Evolutionary conservation across 2,888 invertebrate genomes (phyloP).

Genomic region (Trypoxylon attenuatum): DNA sequence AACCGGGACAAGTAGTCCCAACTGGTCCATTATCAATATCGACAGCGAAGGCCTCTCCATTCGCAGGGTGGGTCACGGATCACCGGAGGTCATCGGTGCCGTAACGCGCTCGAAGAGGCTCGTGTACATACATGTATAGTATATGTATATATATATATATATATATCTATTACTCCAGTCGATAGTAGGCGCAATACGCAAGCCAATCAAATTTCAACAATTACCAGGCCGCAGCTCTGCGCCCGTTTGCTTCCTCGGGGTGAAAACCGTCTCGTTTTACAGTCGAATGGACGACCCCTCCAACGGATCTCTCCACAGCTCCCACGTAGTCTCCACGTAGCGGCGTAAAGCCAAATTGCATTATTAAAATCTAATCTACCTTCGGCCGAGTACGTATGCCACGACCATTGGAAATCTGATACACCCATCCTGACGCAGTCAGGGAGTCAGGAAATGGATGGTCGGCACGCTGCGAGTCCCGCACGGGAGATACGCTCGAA

Average conservation of each 20-base stretch:
- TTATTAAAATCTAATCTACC: conserved; percentile 72
- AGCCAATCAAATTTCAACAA: conserved; percentile 67
- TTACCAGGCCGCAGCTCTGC: conserved; percentile 52
- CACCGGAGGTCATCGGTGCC: conserved; percentile 44
- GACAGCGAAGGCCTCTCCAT: conserved; percentile 29
- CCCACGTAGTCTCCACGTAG: conserved; percentile 14
- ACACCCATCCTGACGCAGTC: conserved; percentile 39
- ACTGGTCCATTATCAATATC: conserved; percentile 43
- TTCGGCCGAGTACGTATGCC: conserved; percentile 53
- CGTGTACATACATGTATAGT: neutral
- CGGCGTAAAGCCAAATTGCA: conserved; percentile 65
- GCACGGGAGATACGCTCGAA: neutral
- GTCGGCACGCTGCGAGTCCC: neutral
- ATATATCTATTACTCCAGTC: too few species aligned
- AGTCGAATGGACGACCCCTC: conserved; percentile 20
- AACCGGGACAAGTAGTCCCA: neutral
- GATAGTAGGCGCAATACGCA: neutral
- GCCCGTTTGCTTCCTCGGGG: conserved; percentile 52
- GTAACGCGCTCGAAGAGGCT: conserved; percentile 14
- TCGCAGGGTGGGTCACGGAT: conserved; percentile 37
- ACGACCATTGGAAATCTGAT: conserved; percentile 57
- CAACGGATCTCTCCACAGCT: neutral
- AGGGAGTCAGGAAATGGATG: conserved; percentile 16
- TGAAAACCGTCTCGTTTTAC: conserved; percentile 53
- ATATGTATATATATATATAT: too few species aligned